These are phyloP conservation scores for Drosophila rubida DNA, from an alignment of 2,888 invertebrate species.

Conservation along the genomic window DNA sequence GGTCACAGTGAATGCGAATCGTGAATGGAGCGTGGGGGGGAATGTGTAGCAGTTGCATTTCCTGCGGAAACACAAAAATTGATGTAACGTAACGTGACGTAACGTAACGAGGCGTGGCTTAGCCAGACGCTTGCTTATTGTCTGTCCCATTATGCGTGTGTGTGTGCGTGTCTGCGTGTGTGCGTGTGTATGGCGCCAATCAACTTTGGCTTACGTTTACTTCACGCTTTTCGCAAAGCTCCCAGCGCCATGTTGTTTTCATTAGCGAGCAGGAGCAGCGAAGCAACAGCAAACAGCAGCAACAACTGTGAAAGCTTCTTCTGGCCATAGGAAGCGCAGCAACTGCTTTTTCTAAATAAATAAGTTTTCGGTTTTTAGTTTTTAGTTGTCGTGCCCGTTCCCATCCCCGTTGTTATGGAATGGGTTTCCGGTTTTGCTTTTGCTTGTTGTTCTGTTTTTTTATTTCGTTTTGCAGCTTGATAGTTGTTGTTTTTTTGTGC, in stretches of 20 bases:
- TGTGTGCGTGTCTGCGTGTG: conserved; percentile 16
- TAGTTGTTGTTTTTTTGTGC: conserved; percentile 3
- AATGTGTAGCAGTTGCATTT: conserved; percentile 70
- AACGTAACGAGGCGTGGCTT: conserved; percentile 73
- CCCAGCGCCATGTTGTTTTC: conserved; percentile 73
- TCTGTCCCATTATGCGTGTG: conserved; percentile 10
- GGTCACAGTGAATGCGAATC: conserved; percentile 3
- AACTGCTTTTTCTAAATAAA: conserved; percentile 72
- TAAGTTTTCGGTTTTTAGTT: conserved; percentile 61
- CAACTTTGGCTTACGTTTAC: conserved; percentile 79
- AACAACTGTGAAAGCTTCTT: conserved; percentile 43
- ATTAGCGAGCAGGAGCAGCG: conserved; percentile 55
- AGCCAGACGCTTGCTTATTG: conserved; percentile 56
- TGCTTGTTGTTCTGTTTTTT: background rate
- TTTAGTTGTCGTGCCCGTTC: conserved; percentile 29
- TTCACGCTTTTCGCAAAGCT: conserved; percentile 66
- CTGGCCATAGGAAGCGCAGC: conserved; percentile 41
- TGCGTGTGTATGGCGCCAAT: conserved; percentile 67
- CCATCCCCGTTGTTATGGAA: conserved; percentile 32
- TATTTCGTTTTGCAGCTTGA: too few relatives aligned
- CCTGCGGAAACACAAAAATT: conserved; percentile 79
- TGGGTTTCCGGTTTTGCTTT: conserved; percentile 15
- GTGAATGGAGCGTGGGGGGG: conserved; percentile 47
- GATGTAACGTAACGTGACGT: conserved; percentile 79
- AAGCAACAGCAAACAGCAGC: conserved; percentile 35